Evolutionary conservation across 1,140 invertebrate species (phyloP).

Genomic region (Dryas iulia): DNA sequence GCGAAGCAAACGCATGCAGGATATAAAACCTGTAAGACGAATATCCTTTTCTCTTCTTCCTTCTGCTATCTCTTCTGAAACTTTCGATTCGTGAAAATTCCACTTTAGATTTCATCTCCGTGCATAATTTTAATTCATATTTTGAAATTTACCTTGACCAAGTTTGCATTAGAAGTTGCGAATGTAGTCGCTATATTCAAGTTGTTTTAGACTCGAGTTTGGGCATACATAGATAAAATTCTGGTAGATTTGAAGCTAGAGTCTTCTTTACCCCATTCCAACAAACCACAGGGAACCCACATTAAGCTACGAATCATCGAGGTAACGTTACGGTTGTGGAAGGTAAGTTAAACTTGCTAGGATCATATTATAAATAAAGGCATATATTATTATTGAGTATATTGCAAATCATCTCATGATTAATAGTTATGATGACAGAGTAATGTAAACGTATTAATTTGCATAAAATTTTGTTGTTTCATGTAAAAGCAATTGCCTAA

Average conservation of each 20-base stretch:
- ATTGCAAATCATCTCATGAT: conserved; percentile 32
- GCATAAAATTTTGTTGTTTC: conserved; percentile 16
- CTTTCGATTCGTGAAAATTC: conserved; percentile 77
- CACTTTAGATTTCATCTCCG: conserved; percentile 65
- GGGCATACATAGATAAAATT: conserved; percentile 69
- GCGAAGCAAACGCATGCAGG: conserved; percentile 60
- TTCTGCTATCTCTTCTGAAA: conserved; percentile 48
- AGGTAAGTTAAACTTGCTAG: conserved; percentile 32
- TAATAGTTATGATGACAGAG: conserved; percentile 15
- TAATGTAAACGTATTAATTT: conserved; percentile 24
- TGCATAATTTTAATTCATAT: conserved; percentile 57
- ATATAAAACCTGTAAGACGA: conserved; percentile 49
- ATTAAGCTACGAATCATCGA: conserved; percentile 30
- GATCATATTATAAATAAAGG: conserved; percentile 19
- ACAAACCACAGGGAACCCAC: conserved; percentile 54
- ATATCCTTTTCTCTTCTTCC: conserved; percentile 50
- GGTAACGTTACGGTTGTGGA: conserved; percentile 8
- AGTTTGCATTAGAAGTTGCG: conserved; percentile 75
- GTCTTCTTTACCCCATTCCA: conserved; percentile 64
- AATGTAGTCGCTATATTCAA: conserved; percentile 75
- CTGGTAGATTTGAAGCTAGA: conserved; percentile 75
- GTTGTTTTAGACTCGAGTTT: conserved; percentile 74
- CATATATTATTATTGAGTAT: neutral
- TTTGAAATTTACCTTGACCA: conserved; percentile 70
- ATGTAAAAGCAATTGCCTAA: conserved; percentile 24